Evolutionary conservation across 2,888 invertebrate species (phyloP), one percentile per base, ranked within the genome.

Genomic region (Melinaea menophilus): DNA sequence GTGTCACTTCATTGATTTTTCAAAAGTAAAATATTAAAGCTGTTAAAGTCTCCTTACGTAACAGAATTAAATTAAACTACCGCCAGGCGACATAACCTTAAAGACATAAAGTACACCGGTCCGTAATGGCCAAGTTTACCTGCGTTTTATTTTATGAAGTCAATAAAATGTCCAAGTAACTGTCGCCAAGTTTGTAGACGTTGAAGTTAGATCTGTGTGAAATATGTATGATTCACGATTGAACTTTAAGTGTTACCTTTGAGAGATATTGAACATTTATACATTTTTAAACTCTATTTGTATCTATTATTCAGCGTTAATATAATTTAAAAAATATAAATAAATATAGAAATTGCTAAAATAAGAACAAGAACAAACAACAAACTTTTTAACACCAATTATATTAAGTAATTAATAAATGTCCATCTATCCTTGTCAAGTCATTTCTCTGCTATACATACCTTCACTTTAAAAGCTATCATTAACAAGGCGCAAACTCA

Each of bases 121-220:
- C 45, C 55, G 67, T 61, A 63, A 63, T 57, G 22, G 59, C 56
- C 60, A 57, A 70, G 60, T 67, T 61, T 64, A 67, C 63, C 69
- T 66, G 65, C 63, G 67, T 79, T 81, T 79, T 78, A 76, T 78
- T 81, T 81, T 80, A 80, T 76, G 79, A 73, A 79, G 76, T 73
- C 78, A 72, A 78, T 81, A 81, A 80, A 81, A 74, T 72, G 71
- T 63, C 71, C 60, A 64, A 63, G 65, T 62, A 70, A 72, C 74
- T 73, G 73, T 73, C 70, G 71, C 63, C 68, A 66, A 74, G 69
- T 72, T 73, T 70, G 70, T 71, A 64, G 66, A 62, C 58, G 35
- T 41, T 60, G 61, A 70, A 69, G 63, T 70, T 72, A 63, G 60
- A 64, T 56, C 57, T 65, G 63, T 63, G 59, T 69, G 63, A 67